Evolutionary conservation across 2,888 invertebrate genomes (phyloP), one percentile per base, ranked within the genome.

Genomic region (Melanotus villosus): DNA sequence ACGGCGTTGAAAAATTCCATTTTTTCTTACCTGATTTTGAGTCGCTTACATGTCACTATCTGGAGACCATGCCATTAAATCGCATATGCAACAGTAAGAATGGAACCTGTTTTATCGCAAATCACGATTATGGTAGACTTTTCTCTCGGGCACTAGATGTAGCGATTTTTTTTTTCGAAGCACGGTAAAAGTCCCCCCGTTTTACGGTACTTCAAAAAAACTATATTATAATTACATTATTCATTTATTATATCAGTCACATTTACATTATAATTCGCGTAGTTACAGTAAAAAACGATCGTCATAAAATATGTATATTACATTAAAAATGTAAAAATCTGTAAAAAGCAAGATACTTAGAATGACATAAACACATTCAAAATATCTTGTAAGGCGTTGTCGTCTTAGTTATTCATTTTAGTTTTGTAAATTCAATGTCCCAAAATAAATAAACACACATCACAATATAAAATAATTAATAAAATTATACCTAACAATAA

Each of bases 261-360:
- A 74, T 74, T 74, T 74, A 74, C 65, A 66, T 69, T 71, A 63
- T 70, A 72, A 63, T 70, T 72, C 68, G 69, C 67, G 59, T 72
- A 72, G 70, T 68, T 76, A 76, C 74, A 76, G 76, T 77, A 78
- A 77, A 78, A 78, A 78, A 77, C 72, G 73, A 72, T 75, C 71
- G 65, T 76, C 75, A 75, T 77, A 77, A 77, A 77, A 77, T 77
- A 76, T 76, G 65, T 76, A 75, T 75, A 72, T 77, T 75, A 77
- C 75, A 75, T 73, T 76, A 76, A 72, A 52, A 75, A 74, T 75
- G 74, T 68, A 68, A 73, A 73, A 73, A 74, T 74, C 70, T 68
- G 68, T 72, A 73, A 65, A 73, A 68, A 65, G 68, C 68, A 75
- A 76, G 70, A 72, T 73, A 73, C 65, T 71, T 71, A 62, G 70